phyloP scores from a whole-genome alignment of 2,888 invertebrate species.

The Theodoxus fluviatilis region DNA sequence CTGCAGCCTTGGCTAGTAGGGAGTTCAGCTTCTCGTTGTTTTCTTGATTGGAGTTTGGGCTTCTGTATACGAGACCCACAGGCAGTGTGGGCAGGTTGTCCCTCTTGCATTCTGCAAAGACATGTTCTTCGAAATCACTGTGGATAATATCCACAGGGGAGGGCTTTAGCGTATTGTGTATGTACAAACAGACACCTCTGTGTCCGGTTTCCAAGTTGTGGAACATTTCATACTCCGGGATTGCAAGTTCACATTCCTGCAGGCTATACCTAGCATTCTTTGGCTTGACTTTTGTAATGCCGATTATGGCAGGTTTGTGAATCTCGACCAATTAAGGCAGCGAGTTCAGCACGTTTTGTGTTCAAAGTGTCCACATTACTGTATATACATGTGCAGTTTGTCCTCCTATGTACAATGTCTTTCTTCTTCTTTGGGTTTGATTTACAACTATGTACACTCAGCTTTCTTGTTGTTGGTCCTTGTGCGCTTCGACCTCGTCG shows the following conservation, averaged over 20 bases:
- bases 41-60: slow-evolving; percentile 4
- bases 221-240: slow-evolving; percentile 14
- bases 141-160: background rate
- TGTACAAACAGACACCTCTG: slow-evolving; percentile 1
- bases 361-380: too few relatives aligned
- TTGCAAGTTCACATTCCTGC: slow-evolving; percentile 13
- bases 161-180: slow-evolving; percentile 3
- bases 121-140: background rate
- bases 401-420: too few relatives aligned
- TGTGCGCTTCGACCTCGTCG: too few relatives aligned
- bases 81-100: background rate
- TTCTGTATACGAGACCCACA: slow-evolving; percentile 17
- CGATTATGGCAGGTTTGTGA: slow-evolving; percentile 7
- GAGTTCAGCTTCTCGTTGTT: slow-evolving; percentile 1
- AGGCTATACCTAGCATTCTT: slow-evolving; percentile 5
- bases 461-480: too few relatives aligned
- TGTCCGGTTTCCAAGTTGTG: background rate
- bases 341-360: too few relatives aligned
- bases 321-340: too few relatives aligned
- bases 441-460: too few relatives aligned
- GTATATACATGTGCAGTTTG: too few relatives aligned
- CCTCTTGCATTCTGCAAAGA: slow-evolving; percentile 12
- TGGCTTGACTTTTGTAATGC: background rate
- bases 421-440: too few relatives aligned
- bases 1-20: background rate